Evolutionary conservation across 2,888 invertebrate genomes (phyloP).

Genomic region (Lasius platythorax): DNA sequence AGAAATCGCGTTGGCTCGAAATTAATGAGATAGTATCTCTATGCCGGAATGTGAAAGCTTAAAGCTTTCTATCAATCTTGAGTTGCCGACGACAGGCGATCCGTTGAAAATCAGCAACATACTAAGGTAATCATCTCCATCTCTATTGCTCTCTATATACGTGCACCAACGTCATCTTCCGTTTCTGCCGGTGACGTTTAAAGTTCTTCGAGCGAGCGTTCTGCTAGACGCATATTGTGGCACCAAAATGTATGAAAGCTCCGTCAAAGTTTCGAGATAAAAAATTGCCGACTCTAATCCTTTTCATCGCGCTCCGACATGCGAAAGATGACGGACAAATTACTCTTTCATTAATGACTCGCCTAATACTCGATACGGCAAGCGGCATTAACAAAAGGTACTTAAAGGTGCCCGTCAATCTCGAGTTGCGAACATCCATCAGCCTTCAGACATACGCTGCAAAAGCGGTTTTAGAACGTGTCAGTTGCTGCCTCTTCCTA

Average conservation of each 20-base stretch:
- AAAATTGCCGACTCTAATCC: constrained; percentile 1
- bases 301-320: constrained; percentile 18
- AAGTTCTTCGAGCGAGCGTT: constrained; percentile 28
- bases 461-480: constrained; percentile 21
- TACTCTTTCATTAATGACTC: constrained; percentile 41
- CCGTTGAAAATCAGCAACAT: constrained; percentile 84
- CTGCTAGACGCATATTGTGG: constrained; percentile 32
- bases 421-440: constrained; percentile 53
- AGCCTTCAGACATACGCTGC: constrained; percentile 43
- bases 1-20: constrained; percentile 37
- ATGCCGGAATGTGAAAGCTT: constrained; percentile 31
- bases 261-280: constrained; percentile 20
- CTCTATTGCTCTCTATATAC: constrained; percentile 62
- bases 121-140: constrained; percentile 77
- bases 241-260: constrained; percentile 15
- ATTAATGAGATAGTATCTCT: constrained; percentile 49
- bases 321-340: constrained; percentile 44
- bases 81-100: constrained; percentile 83
- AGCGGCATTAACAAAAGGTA: constrained; percentile 48
- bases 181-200: constrained; percentile 57
- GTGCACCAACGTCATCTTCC: constrained; percentile 61
- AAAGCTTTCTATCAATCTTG: constrained; percentile 76
- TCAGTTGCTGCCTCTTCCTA: constrained; percentile 21
- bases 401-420: constrained; percentile 51
- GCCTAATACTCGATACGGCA: constrained; percentile 35